Evolutionary conservation across 2,888 invertebrate species (phyloP).

Genomic region (Proisotoma minuta): DNA sequence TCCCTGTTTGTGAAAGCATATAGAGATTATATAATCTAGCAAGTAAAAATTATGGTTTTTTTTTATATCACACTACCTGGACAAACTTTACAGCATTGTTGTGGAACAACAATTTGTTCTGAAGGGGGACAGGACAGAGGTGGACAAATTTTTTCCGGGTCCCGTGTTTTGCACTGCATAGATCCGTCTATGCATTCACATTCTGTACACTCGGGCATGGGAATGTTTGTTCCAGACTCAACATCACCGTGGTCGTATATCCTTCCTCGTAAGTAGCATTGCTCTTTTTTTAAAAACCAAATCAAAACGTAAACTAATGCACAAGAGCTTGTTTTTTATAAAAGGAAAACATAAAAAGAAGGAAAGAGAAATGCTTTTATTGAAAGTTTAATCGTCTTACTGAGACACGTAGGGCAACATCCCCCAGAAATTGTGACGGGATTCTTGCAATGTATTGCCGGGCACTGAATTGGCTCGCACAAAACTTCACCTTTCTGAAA

Average conservation of each 20-base stretch:
- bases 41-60: too few relatives aligned
- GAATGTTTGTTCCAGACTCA: constrained; percentile 53
- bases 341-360: background rate
- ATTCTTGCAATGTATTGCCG: constrained; percentile 70
- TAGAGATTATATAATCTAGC: background rate
- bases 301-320: background rate
- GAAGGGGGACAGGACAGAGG: constrained; percentile 68
- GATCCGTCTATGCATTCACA: constrained; percentile 78
- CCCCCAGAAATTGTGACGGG: constrained; percentile 72
- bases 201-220: constrained; percentile 67
- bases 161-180: constrained; percentile 70
- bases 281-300: constrained; percentile 56
- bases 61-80: constrained; percentile 59
- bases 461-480: constrained; percentile 78
- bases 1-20: constrained; percentile 56
- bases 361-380: constrained; percentile 3
- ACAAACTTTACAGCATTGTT: constrained; percentile 85
- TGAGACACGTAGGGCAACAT: constrained; percentile 80
- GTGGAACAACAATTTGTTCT: constrained; percentile 74
- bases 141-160: constrained; percentile 71
- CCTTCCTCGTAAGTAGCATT: constrained; percentile 64
- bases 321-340: background rate
- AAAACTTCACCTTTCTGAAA: constrained; percentile 75
- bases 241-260: constrained; percentile 77
- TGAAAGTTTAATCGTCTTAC: constrained; percentile 58